A percentile compares a stretch with the other conserved stretches of the same genome.
Conservation (phyloP, 2,797 vertebrate species). For the Platyrinchus mystaceus region DNA sequence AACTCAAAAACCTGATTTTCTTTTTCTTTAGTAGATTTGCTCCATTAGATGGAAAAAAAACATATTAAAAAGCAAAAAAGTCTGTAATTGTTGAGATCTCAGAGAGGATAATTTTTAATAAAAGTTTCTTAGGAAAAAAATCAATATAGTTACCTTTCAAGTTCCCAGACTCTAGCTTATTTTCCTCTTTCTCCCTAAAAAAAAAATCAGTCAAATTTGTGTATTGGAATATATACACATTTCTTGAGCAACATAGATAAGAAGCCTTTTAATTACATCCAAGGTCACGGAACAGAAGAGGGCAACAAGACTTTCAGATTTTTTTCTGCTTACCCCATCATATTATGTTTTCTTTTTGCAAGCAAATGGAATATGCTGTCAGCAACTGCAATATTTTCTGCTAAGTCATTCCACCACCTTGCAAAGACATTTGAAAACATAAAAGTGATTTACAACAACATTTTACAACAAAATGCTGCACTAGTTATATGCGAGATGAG, state of each 20-base stretch:
- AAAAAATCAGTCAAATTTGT: neutral
- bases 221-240: neutral
- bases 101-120: neutral
- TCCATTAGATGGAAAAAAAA: neutral
- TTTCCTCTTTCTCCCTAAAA: neutral
- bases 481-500: neutral
- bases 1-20: neutral
- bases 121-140: neutral
- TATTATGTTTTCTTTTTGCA: neutral
- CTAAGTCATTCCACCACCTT: constrained; percentile 57
- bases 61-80: neutral
- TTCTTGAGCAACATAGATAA: neutral
- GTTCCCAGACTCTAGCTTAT: neutral
- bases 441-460: constrained; percentile 39
- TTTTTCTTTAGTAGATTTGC: neutral
- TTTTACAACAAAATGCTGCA: constrained; percentile 25
- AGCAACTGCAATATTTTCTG: constrained; percentile 46
- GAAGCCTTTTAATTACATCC: neutral
- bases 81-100: neutral
- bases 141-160: neutral
- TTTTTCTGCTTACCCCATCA: constrained; percentile 44
- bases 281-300: constrained; percentile 11
- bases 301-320: neutral
- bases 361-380: constrained; percentile 29
- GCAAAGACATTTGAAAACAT: constrained; percentile 36